These are phyloP conservation scores for Tipula helvola DNA, from an alignment of 2,888 invertebrate genomes.

Conservation along the genomic window DNA sequence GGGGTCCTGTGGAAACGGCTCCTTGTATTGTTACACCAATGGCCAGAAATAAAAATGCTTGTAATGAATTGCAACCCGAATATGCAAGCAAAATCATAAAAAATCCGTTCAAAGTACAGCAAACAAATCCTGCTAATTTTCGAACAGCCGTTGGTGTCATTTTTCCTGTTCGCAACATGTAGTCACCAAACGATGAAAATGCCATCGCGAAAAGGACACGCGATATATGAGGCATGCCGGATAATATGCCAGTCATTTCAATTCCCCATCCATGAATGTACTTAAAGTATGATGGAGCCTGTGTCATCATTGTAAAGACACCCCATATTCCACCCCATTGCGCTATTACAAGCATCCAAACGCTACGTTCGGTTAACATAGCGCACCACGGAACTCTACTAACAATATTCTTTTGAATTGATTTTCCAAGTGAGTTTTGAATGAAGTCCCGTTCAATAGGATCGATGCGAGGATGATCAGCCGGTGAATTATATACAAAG, in stretches of 20 bases:
- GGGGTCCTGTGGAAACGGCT: conserved; percentile 50
- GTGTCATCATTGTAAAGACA: conserved; percentile 53
- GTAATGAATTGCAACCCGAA: conserved; percentile 46
- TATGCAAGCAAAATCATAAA: conserved; percentile 36
- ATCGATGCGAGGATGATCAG: conserved; percentile 50
- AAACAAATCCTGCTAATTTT: conserved; percentile 47
- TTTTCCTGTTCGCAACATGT: conserved; percentile 41
- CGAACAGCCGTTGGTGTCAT: conserved; percentile 48
- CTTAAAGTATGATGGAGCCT: conserved; percentile 57
- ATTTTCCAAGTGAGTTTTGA: conserved; percentile 39
- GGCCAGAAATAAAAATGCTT: conserved; percentile 47
- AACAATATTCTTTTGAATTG: conserved; percentile 22
- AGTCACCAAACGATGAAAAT: conserved; percentile 45
- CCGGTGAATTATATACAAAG: conserved; percentile 50
- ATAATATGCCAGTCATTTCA: conserved; percentile 46
- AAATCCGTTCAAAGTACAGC: conserved; percentile 27
- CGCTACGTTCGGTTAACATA: conserved; percentile 45
- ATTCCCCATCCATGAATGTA: conserved; percentile 56
- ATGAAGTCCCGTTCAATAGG: conserved; percentile 45
- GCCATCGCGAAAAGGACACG: conserved; percentile 45
- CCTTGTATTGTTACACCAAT: conserved; percentile 52
- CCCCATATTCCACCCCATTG: conserved; percentile 60
- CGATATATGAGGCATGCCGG: conserved; percentile 48
- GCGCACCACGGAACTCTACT: conserved; percentile 46
- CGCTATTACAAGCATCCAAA: conserved; percentile 50